Evolutionary conservation across 2,888 invertebrate genomes (phyloP).

Genomic region (Heliconius hortense): DNA sequence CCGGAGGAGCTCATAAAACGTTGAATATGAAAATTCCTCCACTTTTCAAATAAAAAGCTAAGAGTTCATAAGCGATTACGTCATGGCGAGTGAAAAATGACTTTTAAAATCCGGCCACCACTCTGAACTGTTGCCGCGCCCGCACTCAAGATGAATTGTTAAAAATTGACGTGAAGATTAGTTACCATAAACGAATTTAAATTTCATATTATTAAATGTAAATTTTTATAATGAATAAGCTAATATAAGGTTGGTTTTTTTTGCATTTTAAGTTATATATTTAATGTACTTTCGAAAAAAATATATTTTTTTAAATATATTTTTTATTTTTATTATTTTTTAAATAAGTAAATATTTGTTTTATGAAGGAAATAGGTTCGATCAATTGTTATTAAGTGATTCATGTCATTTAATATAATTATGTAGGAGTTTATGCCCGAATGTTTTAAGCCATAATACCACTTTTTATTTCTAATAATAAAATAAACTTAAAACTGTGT

Average conservation of each 20-base stretch:
- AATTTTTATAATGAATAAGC: not conserved
- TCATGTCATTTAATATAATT: too few species aligned
- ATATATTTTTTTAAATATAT: not conserved
- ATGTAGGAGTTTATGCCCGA: too few species aligned
- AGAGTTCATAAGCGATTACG: conserved; percentile 76
- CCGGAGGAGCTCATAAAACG: conserved; percentile 58
- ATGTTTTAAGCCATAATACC: too few species aligned
- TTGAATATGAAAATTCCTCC: conserved; percentile 68
- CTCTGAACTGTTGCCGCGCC: conserved; percentile 52
- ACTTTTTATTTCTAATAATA: too few species aligned
- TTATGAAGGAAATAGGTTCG: not conserved
- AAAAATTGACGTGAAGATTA: conserved; percentile 64
- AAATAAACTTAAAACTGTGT: too few species aligned
- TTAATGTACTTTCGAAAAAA: not conserved
- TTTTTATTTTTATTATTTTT: not conserved
- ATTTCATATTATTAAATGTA: conserved; percentile 18
- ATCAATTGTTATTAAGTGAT: too few species aligned
- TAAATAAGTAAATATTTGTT: not conserved
- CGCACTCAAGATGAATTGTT: conserved; percentile 68
- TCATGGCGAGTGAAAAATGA: conserved; percentile 75
- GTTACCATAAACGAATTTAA: conserved; percentile 43
- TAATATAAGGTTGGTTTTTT: not conserved
- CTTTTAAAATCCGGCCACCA: conserved; percentile 64
- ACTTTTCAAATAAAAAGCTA: conserved; percentile 71
- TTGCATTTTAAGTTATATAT: not conserved